phyloP scores from a whole-genome alignment of 2,113 vertebrate genomes.

The Hepsetus odoe region DNA sequence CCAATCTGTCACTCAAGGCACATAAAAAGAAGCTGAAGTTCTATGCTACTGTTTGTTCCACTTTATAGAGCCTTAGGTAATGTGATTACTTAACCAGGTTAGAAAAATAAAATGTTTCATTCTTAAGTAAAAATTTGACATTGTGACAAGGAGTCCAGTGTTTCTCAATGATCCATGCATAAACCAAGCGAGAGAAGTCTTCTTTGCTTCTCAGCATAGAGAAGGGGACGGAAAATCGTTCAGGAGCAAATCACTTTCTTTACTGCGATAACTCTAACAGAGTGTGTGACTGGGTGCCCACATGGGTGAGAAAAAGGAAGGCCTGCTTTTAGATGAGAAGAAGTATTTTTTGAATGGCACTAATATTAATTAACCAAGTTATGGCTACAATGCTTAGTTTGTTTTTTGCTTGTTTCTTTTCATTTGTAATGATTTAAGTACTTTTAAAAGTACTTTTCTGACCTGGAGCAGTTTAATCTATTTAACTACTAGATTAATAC shows the following conservation, averaged over 20 bases:
- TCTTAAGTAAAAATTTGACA: slow-evolving; percentile 70
- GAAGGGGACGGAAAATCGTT: slow-evolving; percentile 62
- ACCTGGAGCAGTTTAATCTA: background rate
- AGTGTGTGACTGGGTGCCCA: slow-evolving; percentile 5
- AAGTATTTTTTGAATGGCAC: background rate
- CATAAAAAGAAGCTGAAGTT: slow-evolving; percentile 69
- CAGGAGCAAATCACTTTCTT: slow-evolving; percentile 69
- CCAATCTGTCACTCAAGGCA: slow-evolving; percentile 77
- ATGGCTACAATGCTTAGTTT: background rate
- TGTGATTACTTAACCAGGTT: slow-evolving; percentile 83
- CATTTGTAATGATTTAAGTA: background rate
- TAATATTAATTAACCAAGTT: background rate
- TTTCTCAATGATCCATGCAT: slow-evolving; percentile 70
- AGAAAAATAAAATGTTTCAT: slow-evolving; percentile 79
- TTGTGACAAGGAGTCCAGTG: slow-evolving; percentile 76
- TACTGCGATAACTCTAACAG: slow-evolving; percentile 59
- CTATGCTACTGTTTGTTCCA: slow-evolving; percentile 81
- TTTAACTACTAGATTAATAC: background rate
- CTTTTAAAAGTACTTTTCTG: background rate
- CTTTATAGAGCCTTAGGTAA: slow-evolving; percentile 78
- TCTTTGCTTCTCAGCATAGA: slow-evolving; percentile 48
- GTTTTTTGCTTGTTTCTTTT: too few relatives aligned
- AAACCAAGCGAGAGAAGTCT: slow-evolving; percentile 64
- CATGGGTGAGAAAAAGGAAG: background rate
- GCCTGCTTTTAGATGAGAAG: background rate